Evolutionary conservation across 1,140 invertebrate genomes (phyloP).

Genomic region (Globodera ellingtonae): DNA sequence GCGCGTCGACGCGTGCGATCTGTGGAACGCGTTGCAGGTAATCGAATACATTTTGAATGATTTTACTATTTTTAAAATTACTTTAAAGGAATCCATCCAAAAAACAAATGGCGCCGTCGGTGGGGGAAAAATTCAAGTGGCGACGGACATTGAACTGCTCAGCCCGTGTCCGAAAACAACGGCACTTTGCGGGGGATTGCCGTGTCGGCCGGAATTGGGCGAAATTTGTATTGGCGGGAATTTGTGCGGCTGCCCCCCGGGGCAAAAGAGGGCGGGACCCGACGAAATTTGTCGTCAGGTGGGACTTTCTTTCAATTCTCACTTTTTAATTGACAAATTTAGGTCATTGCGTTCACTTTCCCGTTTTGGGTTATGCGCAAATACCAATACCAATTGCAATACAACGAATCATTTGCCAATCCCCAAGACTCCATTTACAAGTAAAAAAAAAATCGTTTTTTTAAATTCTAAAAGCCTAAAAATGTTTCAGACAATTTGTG

Average conservation of each 20-base stretch:
- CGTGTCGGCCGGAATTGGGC: conserved; percentile 54
- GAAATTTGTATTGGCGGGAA: conserved; percentile 60
- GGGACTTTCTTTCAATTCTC: not conserved
- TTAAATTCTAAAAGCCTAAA: not conserved
- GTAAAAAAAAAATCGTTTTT: not conserved
- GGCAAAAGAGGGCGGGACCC: conserved; percentile 51
- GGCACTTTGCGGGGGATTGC: conserved; percentile 54
- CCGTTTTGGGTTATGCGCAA: conserved; percentile 61
- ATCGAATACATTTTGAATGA: conserved; percentile 36
- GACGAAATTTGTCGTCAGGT: conserved; percentile 56
- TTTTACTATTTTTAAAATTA: conserved; percentile 3
- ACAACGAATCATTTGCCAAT: conserved; percentile 60
- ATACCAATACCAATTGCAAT: conserved; percentile 54
- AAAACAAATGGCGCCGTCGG: conserved; percentile 51
- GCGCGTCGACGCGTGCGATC: conserved; percentile 58
- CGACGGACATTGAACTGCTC: conserved; percentile 55
- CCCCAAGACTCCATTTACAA: conserved; percentile 59
- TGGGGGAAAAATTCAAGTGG: conserved; percentile 56
- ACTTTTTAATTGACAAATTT: not conserved
- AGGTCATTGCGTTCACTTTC: conserved; percentile 54
- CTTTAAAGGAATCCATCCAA: conserved; percentile 1
- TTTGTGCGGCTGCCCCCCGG: conserved; percentile 59
- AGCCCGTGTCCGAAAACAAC: conserved; percentile 54
- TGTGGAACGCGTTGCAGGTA: conserved; percentile 57
- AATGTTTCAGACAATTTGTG: conserved; percentile 42